Evolutionary conservation across 64 coral and sea anemone genomes (phyloP).

Genomic region (Dendronephthya gigantea): DNA sequence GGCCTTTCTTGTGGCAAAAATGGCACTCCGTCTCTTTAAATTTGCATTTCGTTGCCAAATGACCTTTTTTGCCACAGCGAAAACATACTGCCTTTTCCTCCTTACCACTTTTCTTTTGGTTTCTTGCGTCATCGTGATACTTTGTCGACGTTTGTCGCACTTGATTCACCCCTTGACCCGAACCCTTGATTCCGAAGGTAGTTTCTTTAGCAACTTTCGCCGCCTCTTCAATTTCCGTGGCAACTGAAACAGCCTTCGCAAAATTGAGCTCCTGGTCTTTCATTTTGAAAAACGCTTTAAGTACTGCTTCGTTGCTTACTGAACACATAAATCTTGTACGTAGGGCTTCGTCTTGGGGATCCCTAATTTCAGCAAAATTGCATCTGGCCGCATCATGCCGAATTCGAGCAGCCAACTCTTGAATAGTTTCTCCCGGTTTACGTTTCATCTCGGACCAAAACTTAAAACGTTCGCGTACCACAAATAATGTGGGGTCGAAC

Average conservation of each 20-base stretch:
- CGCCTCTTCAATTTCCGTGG: constrained; percentile 5
- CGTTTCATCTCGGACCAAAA: constrained; percentile 19
- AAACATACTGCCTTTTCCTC: too few relatives aligned
- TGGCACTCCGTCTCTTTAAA: too few relatives aligned
- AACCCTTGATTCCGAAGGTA: not conserved
- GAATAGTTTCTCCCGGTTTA: constrained; percentile 31
- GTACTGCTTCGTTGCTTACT: constrained; percentile 11
- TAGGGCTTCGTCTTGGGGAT: not conserved
- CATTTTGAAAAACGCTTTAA: constrained; percentile 34
- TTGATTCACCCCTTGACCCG: not conserved
- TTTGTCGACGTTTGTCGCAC: constrained; percentile 10
- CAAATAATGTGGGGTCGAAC: constrained; percentile 29
- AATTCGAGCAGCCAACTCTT: not conserved
- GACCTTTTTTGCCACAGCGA: too few relatives aligned
- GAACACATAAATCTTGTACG: constrained; percentile 26
- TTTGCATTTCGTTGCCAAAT: too few relatives aligned
- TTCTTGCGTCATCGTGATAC: not conserved
- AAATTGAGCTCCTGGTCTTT: constrained; percentile 34
- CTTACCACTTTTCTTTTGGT: too few relatives aligned
- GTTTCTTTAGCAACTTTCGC: constrained; percentile 25
- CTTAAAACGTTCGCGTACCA: constrained; percentile 35
- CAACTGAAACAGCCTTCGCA: constrained; percentile 29
- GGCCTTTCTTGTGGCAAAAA: too few relatives aligned
- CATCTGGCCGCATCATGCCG: constrained; percentile 21
- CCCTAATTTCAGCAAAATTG: not conserved